These are phyloP conservation scores for Junonia oenone DNA, from an alignment of 2,888 invertebrate species.

Conservation along the genomic window DNA sequence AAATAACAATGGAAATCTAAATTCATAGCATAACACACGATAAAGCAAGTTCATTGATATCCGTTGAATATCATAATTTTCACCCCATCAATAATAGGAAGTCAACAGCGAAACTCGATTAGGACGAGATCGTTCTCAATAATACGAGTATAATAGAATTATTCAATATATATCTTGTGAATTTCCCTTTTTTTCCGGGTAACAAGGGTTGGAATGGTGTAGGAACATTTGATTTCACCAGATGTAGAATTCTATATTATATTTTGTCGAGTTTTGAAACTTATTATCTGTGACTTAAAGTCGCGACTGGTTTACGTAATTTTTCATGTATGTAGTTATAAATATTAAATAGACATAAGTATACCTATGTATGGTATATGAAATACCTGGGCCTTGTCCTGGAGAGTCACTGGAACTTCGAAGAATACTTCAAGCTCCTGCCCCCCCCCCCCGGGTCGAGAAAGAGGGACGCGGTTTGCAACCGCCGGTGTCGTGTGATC, in stretches of 20 bases:
- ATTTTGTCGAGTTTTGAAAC: not conserved
- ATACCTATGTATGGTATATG: no score
- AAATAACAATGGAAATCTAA: not conserved
- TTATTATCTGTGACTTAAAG: no score
- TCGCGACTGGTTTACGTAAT: no score
- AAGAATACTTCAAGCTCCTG: no score
- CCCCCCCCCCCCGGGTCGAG: no score
- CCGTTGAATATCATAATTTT: constrained; percentile 15
- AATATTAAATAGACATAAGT: no score
- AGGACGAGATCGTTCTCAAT: not conserved
- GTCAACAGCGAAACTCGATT: constrained; percentile 20
- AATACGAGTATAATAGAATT: constrained; percentile 2
- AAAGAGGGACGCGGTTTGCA: no score
- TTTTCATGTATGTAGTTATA: no score
- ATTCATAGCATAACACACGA: not conserved
- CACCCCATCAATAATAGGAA: constrained; percentile 4
- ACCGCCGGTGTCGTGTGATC: no score
- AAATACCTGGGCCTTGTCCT: no score
- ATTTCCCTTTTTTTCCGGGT: not conserved
- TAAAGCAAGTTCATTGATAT: constrained; percentile 5
- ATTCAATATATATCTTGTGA: not conserved
- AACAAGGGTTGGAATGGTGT: not conserved
- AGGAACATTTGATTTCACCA: not conserved
- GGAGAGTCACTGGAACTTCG: no score
- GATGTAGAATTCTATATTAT: not conserved